These are phyloP conservation scores for Andrena hattorfiana DNA, from an alignment of 2,888 invertebrate genomes.

Conservation along the genomic window DNA sequence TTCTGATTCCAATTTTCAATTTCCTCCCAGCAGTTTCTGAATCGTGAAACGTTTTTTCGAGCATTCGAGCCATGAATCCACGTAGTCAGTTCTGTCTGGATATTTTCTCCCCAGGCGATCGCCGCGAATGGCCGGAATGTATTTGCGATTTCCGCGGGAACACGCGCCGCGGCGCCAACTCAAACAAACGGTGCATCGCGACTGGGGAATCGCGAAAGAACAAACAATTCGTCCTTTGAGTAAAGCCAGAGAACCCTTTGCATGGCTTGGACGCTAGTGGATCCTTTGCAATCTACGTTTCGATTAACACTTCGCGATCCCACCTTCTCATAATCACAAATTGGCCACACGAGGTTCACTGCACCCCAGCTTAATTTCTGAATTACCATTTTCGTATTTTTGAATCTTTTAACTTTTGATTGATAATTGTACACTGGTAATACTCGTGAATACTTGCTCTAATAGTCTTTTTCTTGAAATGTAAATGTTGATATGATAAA, in stretches of 20 bases:
- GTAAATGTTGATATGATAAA: too few species aligned
- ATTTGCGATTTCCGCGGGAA: slow-evolving; percentile 53
- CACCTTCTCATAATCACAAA: too few species aligned
- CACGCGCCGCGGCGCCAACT: slow-evolving; percentile 67
- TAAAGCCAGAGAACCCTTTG: slow-evolving; percentile 46
- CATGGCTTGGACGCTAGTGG: slow-evolving; percentile 10
- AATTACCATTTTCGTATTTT: too few species aligned
- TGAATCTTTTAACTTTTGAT: too few species aligned
- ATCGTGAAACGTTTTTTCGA: background rate
- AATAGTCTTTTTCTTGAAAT: too few species aligned
- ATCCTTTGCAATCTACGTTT: background rate
- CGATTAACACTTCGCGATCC: background rate
- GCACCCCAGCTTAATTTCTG: too few species aligned
- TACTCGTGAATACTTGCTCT: too few species aligned
- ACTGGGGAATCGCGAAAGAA: slow-evolving; percentile 56
- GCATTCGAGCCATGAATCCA: background rate
- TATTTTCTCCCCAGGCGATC: slow-evolving; percentile 58
- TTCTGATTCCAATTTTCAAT: background rate
- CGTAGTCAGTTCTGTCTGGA: slow-evolving; percentile 24
- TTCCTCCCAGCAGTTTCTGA: background rate
- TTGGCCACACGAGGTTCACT: too few species aligned
- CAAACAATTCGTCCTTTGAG: slow-evolving; percentile 59
- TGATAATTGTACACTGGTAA: too few species aligned
- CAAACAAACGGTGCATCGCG: slow-evolving; percentile 71
- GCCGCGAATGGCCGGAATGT: slow-evolving; percentile 33